These are phyloP conservation scores for Gisinianus flammeolus DNA, from an alignment of 2,888 invertebrate species.

Conservation along the genomic window DNA sequence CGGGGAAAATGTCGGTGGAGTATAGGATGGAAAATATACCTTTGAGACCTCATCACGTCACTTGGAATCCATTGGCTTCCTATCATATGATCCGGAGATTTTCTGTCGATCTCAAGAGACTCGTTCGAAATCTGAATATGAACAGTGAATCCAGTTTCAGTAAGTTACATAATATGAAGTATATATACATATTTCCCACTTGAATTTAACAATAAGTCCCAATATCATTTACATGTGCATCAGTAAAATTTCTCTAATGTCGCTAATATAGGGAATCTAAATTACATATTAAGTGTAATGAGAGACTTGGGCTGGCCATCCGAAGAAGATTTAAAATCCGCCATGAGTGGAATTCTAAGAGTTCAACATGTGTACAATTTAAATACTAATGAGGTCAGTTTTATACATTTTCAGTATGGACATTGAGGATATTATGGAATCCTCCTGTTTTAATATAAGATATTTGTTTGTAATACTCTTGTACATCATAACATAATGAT, in stretches of 20 bases:
- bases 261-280: slow-evolving; percentile 16
- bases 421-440: no score
- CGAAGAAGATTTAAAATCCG: slow-evolving; percentile 32
- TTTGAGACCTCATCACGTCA: slow-evolving; percentile 26
- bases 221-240: no score
- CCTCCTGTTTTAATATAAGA: no score
- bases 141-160: neutral
- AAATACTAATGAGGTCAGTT: slow-evolving; percentile 40
- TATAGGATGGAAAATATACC: neutral
- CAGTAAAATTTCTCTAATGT: no score
- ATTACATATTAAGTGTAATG: slow-evolving; percentile 28
- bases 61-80: slow-evolving; percentile 34
- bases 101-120: slow-evolving; percentile 37
- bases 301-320: slow-evolving; percentile 45
- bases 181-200: neutral
- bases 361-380: slow-evolving; percentile 49
- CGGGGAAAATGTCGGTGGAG: slow-evolving; percentile 16
- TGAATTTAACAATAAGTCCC: neutral
- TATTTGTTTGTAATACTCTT: no score
- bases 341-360: slow-evolving; percentile 42
- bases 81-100: slow-evolving; percentile 49
- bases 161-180: slow-evolving; percentile 14
- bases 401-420: no score
- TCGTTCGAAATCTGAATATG: slow-evolving; percentile 17
- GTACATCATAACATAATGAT: neutral